These are phyloP conservation scores for Balanococcus diminutus DNA, from an alignment of 2,888 invertebrate genomes.

Conservation along the genomic window DNA sequence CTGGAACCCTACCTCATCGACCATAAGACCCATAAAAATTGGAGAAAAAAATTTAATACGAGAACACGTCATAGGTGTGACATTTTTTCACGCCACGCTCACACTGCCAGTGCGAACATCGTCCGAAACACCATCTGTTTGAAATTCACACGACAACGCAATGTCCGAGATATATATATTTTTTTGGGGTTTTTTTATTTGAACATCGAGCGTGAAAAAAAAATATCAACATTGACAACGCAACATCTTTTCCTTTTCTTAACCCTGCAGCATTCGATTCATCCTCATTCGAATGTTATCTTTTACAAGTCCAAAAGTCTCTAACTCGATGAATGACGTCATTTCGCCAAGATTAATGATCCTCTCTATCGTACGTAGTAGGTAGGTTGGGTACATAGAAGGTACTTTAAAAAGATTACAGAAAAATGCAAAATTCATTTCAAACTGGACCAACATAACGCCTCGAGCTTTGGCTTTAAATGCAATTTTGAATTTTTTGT, in stretches of 20 bases:
- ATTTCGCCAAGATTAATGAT: neutral
- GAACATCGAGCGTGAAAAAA: neutral
- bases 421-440: neutral
- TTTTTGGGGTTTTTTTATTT: slow-evolving; percentile 14
- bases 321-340: neutral
- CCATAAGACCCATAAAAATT: neutral
- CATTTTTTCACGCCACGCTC: neutral
- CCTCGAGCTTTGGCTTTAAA: neutral
- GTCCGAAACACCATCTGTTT: neutral
- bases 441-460: neutral
- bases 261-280: neutral
- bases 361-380: neutral
- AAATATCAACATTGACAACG: neutral
- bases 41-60: neutral
- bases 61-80: neutral
- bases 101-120: neutral
- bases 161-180: slow-evolving; percentile 1
- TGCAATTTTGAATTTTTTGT: neutral
- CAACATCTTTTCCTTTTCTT: neutral
- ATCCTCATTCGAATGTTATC: neutral
- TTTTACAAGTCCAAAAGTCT: neutral
- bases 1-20: neutral
- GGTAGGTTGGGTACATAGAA: too few relatives aligned
- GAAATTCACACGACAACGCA: neutral
- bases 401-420: neutral